Evolutionary conservation across 2,888 invertebrate species (phyloP), one percentile per base, ranked within the genome.

Genomic region (Parnassius orleans): DNA sequence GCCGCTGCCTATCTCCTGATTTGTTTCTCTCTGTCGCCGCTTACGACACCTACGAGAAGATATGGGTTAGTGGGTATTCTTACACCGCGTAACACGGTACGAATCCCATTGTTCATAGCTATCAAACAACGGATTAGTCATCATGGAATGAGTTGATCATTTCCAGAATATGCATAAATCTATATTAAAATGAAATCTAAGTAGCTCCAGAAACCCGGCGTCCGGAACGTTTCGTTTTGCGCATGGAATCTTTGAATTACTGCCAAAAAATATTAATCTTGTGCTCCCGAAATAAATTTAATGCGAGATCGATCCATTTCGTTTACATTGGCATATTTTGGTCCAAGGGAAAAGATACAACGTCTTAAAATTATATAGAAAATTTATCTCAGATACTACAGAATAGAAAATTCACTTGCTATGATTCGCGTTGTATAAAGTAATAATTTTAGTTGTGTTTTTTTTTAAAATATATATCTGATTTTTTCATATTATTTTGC

Each of bases 181-280:
- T 50, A 50, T 50, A 61, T 51, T 53, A 68, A 61, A n/a, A 64
- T 56, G 44, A 63, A 33, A 3, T 33, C 33, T 33, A 3, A 62
- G 61, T 14, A 47, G 52, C 46, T 52, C 24, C 52, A 52, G 47
- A 61, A 58, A 42, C 58, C 51, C 50, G 12, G 3, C 72, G 60
- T 14, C 60, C 43, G 54, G 46, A 70, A 66, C 60, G 70, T 68
- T 70, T 52, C 75, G 48, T 48, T 48, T 14, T 48, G 48, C 48
- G 71, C 70, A 68, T 68, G 71, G 69, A 70, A 76, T 75, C 74
- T 81, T 87, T 90, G 90, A 89, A 71, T 72, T 76, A 81, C 75
- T 85, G 90, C 90, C 90, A 90, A 86, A 90, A 86, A 88, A 85
- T 89, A 88, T 88, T 86, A 88, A 89, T 88, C 84, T 85, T 74